Conservation (phyloP, 2,888 invertebrate genomes). For the Drosophila ustulata region DNA sequence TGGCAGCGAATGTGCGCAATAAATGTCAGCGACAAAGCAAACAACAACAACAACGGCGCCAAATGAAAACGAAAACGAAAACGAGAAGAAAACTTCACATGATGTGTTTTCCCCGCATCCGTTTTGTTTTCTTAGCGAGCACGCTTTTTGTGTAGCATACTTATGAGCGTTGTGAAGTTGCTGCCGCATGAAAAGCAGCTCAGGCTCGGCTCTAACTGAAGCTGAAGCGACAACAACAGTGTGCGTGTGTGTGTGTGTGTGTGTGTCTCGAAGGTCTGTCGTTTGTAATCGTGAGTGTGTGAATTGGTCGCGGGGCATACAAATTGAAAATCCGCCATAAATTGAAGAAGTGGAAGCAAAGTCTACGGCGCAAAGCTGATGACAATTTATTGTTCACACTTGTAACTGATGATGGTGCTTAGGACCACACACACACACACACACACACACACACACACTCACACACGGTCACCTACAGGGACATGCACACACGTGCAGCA, state of each 20-base stretch:
- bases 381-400: constrained; percentile 82
- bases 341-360: constrained; percentile 73
- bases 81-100: constrained; percentile 74
- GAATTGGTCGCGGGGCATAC: constrained; percentile 59
- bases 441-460: constrained; percentile 22
- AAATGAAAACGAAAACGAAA: constrained; percentile 44
- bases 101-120: constrained; percentile 10
- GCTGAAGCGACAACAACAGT: background rate
- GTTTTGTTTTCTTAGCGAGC: background rate
- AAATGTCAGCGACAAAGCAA: constrained; percentile 73
- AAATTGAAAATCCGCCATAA: constrained; percentile 82
- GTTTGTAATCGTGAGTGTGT: constrained; percentile 30
- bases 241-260: constrained; percentile 1
- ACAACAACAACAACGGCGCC: constrained; percentile 30
- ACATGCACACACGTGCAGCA: constrained; percentile 46
- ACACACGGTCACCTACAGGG: constrained; percentile 1
- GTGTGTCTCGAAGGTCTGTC: constrained; percentile 8
- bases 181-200: constrained; percentile 8
- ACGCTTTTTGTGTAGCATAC: constrained; percentile 52
- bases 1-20: constrained; percentile 77
- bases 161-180: constrained; percentile 53
- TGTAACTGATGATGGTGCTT: constrained; percentile 82
- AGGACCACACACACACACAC: constrained; percentile 52
- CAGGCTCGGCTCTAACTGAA: background rate
- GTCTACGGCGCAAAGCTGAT: constrained; percentile 70